Conservation (phyloP, 2,888 invertebrate genomes). For the Copidosoma aretas region DNA sequence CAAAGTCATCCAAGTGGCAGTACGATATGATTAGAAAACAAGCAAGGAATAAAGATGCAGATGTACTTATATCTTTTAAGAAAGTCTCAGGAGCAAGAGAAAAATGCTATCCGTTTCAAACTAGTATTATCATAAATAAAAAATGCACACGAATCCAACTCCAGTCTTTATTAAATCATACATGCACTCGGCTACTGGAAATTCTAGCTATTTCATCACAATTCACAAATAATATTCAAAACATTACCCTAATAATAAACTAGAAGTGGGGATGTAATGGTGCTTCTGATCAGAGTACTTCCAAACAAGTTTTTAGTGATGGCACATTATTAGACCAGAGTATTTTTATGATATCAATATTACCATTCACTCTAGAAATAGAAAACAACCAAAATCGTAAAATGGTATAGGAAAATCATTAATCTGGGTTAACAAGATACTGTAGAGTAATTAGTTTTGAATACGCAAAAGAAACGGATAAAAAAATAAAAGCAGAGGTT, state of each 20-base stretch:
- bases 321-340: neutral
- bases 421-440: slow-evolving; percentile 9
- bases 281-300: slow-evolving; percentile 5
- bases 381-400: neutral
- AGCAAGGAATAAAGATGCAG: neutral
- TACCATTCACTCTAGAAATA: slow-evolving; percentile 3
- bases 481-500: neutral
- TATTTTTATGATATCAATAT: slow-evolving; percentile 13
- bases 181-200: neutral
- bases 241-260: neutral
- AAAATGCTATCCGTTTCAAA: slow-evolving; percentile 4
- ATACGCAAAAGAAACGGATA: slow-evolving; percentile 10
- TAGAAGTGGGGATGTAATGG: slow-evolving; percentile 17
- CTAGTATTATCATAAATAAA: slow-evolving; percentile 1
- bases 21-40: neutral
- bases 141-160: neutral
- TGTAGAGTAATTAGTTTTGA: slow-evolving; percentile 11
- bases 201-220: neutral
- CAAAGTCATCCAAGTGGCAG: slow-evolving; percentile 10
- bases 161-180: neutral
- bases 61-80: neutral
- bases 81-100: neutral
- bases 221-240: neutral
- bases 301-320: slow-evolving; percentile 15
- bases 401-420: slow-evolving; percentile 6